Base-by-base conservation (phyloP, 2,113 vertebrate species). In the Myanophis thanlyinensis region DNA sequence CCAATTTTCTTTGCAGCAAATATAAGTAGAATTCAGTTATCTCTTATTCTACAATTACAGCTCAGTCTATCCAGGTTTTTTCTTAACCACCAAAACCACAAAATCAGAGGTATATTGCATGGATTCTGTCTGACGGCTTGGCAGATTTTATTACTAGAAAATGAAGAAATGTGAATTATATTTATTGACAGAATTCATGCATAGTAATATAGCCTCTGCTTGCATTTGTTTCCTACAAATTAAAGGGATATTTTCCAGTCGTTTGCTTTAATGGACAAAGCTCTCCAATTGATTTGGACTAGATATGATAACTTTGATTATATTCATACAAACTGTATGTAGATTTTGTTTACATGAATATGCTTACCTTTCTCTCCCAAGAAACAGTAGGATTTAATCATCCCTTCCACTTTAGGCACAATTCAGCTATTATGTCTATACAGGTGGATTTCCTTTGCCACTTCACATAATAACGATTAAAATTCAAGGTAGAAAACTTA, bases 321-420 rank as follows among this genome's bases (percentile, higher is more conserved):
- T 1, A 35, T 90, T n/a, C 4, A 9, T 20, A 30, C 5, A 47
- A n/a, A 8, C 3, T 47, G 27, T 47, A 30, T 49, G 9, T 5
- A 40, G 15, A 52, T 80, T 40, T 23, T 52, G 67, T 90, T 53
- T 53, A 89, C 13, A 18, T 23, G 54, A 53, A 6, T 0, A 9
- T 4, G 20, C 0, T 59, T 62, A 4, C 22, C 10, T 73, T 88
- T 4, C 40, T 85, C 0, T 4, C 15, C 5, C 13, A 22, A 40
- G 13, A 88, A 3, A 2, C 89, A 1, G 0, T 0, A 23, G 0
- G 30, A 87, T 0, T 0, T 0, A 0, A 0, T 48, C 13, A 9
- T 94, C 3, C 0, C 20, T 67, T 80, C 1, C 87, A 20, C 40
- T 54, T 49, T 59, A 47, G 25, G 40, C 1, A 23, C 25, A 91